Percentiles rank a stretch among this genome's conserved stretches.
Evolutionary conservation across 37 sponge, comb jelly and placozoan genomes (phyloP).

Genomic region (Dysidea cf. avara): DNA sequence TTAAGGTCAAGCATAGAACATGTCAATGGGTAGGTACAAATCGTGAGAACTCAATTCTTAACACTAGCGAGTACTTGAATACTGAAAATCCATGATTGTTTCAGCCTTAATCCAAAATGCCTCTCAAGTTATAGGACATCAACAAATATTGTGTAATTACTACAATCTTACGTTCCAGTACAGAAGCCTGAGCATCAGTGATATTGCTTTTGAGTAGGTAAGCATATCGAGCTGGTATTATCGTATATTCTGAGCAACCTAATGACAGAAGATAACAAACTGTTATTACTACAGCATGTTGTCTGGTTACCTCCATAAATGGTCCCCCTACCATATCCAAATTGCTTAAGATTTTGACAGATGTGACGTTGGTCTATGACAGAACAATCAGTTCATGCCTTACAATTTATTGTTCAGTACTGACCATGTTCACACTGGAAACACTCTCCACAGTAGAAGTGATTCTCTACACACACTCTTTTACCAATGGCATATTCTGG

Average conservation of each 20-base stretch:
- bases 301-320: conserved; percentile 55
- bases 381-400: neutral
- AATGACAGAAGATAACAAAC: no score
- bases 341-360: conserved; percentile 87
- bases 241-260: conserved; percentile 81
- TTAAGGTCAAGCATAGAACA: no score
- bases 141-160: no score
- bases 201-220: conserved; percentile 77
- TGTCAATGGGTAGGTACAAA: no score
- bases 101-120: no score
- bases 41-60: no score
- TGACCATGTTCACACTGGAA: conserved; percentile 89
- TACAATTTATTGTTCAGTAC: neutral
- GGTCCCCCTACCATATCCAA: conserved; percentile 90
- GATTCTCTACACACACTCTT: conserved; percentile 91
- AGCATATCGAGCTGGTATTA: conserved; percentile 80
- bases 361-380: conserved; percentile 72
- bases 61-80: no score
- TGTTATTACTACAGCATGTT: no score
- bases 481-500: conserved; percentile 65
- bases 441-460: conserved; percentile 92
- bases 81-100: no score
- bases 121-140: no score
- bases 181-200: conserved; percentile 62
- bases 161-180: conserved; percentile 88